Evolutionary conservation across 2,113 vertebrate genomes (phyloP), one percentile per base, ranked within the genome.

Genomic region (Uria aalge): DNA sequence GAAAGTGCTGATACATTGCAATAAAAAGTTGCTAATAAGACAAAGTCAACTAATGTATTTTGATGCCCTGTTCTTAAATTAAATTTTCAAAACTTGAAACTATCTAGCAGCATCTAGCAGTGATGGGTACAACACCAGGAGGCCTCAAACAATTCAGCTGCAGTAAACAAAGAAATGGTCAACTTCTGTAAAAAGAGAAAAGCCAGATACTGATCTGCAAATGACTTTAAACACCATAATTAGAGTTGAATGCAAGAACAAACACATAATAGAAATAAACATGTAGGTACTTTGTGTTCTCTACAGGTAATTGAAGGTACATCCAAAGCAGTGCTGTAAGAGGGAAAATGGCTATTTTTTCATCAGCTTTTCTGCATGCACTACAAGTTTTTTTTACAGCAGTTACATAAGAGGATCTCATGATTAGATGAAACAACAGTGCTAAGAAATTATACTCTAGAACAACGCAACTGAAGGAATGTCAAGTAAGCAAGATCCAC

Each of bases 1-100:
- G 78, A 47, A 95, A 94, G 10, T 92, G 71, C 86, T 96, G 95
- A 96, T 59, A n/a, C 53, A 29, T 30, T 85, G n/a, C 50, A 86
- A 83, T n/a, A 88, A 85, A 87, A 91, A 76, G 38, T 88, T 47
- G 20, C 30, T 85, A 84, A 82, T 71, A 50, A 43, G 66, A 71
- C 15, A 23, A 91, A 85, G 36, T n/a, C 73, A 72, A 52, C 63
- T 41, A 77, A 63, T 40, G 8, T 56, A 72, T 66, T 94, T 90
- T 43, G 27, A 69, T 55, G 6, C 4, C 23, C 6, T 45, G 15
- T 47, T 86, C n/a, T 43, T 67, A 88, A 63, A 47, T 43, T 60
- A 75, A 60, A 47, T 85, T 85, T 95, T 88, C 5, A 60, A 57
- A 92, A 92, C 83, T 29, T 38, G 17, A 68, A 62, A 11, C 20